phyloP scores from a whole-genome alignment of 1,140 invertebrate genomes.

The Drosophila sp. region DNA sequence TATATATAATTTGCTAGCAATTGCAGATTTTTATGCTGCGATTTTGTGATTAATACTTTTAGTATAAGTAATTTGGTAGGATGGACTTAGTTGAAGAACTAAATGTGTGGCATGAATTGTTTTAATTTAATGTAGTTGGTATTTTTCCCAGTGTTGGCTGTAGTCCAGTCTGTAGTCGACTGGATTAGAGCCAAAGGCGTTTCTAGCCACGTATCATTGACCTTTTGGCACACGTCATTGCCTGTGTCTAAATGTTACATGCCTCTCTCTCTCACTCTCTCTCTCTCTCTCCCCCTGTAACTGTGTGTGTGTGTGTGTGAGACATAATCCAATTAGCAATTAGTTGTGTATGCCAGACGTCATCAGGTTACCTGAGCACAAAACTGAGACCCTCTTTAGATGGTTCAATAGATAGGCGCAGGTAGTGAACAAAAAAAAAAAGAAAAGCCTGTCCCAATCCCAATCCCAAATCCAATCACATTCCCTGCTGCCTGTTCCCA shows the following conservation, averaged over 20 bases:
- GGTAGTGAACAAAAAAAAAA: no score
- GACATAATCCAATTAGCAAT: conserved; percentile 83
- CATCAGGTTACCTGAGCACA: conserved; percentile 65
- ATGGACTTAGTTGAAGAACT: no score
- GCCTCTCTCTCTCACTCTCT: neutral
- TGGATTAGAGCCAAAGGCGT: conserved; percentile 73
- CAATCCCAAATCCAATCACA: neutral
- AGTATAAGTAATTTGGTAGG: no score
- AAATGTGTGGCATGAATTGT: no score
- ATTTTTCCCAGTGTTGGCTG: no score
- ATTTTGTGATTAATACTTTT: no score
- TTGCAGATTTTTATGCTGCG: no score
- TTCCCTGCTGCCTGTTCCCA: neutral
- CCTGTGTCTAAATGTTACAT: conserved; percentile 29
- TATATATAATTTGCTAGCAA: no score
- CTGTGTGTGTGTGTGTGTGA: conserved; percentile 21
- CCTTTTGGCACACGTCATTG: conserved; percentile 62
- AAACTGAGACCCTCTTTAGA: conserved; percentile 45
- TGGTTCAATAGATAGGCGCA: conserved; percentile 60
- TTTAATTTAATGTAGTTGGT: no score
- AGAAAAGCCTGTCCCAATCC: neutral
- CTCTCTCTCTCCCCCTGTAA: neutral
- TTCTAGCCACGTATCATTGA: conserved; percentile 67
- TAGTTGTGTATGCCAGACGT: conserved; percentile 75
- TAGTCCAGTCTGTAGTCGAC: conserved; percentile 39